Base-by-base conservation (phyloP, 1,140 invertebrate species). In the Leucophenga varia region DNA sequence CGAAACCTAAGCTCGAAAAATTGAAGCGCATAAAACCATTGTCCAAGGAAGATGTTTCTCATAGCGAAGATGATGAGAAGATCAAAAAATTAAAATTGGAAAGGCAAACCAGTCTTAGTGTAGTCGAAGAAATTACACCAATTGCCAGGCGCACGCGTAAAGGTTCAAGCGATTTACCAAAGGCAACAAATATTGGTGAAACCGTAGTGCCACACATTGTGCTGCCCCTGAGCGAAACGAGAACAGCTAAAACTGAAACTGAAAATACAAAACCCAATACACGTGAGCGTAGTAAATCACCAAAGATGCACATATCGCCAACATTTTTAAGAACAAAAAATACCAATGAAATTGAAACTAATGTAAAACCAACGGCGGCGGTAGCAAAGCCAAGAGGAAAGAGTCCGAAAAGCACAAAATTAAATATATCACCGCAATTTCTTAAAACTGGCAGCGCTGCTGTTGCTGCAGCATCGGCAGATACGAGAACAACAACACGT, bases 271-370 rank as follows among this genome's bases (percentile, higher is more conserved):
- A 59, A 36, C 55, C 64, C n/a, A 49, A 28, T 0, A 48, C 55
- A 0, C 60, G 68, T 7, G 53, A 54, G 0, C 55, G 69, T 9
- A 72, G 69, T 40, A 69, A 72, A 37, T 72, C 69, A 0, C 69
- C 69, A 9, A 69, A 67, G 21, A 44, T 60, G 6, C 57, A 55
- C 36, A 72, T 72, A 6, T 72, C 69, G 0, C 35, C 69, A 0
- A 36, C 16, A 17, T 72, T 72, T 34, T 31, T 72, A 31, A 38
- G 35, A 19, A 37, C 32, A 8, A 40, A 49, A 16, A 10, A 39
- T 20, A 39, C 38, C 18, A 2, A 30, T 28, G 22, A 34, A 39
- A 12, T 7, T 1, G 6, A 45, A 8, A 3, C 31, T 3, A 41
- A 46, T n/a, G n/a, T n/a, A 39, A 49, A 17, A 5, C 20, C 12